A percentile compares a stretch with the other conserved stretches of the same genome.
Evolutionary conservation across 1,140 invertebrate genomes (phyloP).

Genomic region (Homarus americanus): DNA sequence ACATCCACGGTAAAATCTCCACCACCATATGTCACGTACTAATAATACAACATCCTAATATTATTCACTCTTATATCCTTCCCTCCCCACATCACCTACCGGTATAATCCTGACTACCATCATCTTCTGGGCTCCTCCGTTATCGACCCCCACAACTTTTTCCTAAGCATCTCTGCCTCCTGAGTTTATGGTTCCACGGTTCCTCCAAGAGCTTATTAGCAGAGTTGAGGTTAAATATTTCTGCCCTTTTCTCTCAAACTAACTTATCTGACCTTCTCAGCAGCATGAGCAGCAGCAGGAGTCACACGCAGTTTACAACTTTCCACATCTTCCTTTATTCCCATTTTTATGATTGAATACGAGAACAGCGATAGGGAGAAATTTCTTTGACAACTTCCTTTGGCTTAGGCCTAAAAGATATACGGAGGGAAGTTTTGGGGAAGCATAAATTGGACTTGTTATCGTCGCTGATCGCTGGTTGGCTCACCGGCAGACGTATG

Average conservation of each 20-base stretch:
- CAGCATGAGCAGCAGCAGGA: too few relatives aligned
- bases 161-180: too few relatives aligned
- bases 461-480: background rate
- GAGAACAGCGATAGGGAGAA: background rate
- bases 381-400: background rate
- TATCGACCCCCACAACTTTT: too few relatives aligned
- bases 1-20: too few relatives aligned
- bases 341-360: background rate
- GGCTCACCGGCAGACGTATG: background rate
- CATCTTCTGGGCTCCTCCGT: too few relatives aligned
- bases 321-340: background rate
- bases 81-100: too few relatives aligned
- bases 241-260: background rate
- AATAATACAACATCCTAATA: too few relatives aligned
- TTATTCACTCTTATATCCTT: too few relatives aligned
- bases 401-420: background rate
- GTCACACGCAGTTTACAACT: background rate
- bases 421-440: background rate
- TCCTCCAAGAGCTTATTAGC: too few relatives aligned
- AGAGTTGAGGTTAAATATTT: background rate
- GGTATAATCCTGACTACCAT: too few relatives aligned
- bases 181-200: too few relatives aligned
- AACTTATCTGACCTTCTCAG: background rate
- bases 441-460: background rate
- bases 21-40: too few relatives aligned